Percentiles rank a stretch among this genome's conserved stretches.
phyloP scores from a whole-genome alignment of 2,888 invertebrate genomes.

The Camponotus fellah region DNA sequence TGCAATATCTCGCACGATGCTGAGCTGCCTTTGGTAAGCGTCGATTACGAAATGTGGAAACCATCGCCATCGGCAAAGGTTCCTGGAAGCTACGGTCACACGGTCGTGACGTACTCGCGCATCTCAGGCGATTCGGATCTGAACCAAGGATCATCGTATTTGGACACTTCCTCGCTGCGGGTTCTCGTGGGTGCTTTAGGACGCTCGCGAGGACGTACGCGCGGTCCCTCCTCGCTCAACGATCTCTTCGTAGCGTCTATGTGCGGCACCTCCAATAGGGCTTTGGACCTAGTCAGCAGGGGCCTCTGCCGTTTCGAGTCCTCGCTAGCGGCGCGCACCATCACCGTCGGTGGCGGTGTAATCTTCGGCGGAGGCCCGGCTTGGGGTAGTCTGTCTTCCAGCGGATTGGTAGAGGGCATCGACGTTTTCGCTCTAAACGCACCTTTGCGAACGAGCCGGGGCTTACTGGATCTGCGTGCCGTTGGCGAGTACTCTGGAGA shows the following conservation, averaged over 20 bases:
- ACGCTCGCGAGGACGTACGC: constrained; percentile 76
- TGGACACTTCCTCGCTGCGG: constrained; percentile 83
- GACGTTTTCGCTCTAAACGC: constrained; percentile 75
- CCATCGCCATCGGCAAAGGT: constrained; percentile 15
- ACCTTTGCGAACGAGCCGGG: constrained; percentile 75
- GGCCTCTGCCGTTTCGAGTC: constrained; percentile 80
- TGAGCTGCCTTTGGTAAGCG: constrained; percentile 15
- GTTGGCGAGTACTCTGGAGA: constrained; percentile 69
- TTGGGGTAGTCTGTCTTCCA: constrained; percentile 71
- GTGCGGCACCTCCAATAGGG: constrained; percentile 81
- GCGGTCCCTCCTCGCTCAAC: constrained; percentile 84
- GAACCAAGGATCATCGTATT: constrained; percentile 81
- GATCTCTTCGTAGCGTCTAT: constrained; percentile 82
- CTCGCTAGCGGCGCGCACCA: constrained; percentile 81
- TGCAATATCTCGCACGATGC: constrained; percentile 5
- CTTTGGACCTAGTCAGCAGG: constrained; percentile 81
- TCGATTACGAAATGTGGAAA: constrained; percentile 8
- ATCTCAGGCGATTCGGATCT: constrained; percentile 77
- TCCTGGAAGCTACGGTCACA: constrained; percentile 66
- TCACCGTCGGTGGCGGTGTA: constrained; percentile 74
- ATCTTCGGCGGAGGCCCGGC: constrained; percentile 72
- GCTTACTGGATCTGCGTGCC: constrained; percentile 75
- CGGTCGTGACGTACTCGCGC: constrained; percentile 84
- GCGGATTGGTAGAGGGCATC: constrained; percentile 71
- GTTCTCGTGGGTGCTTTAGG: constrained; percentile 81